A percentile compares a stretch with the other conserved stretches of the same genome.
Conservation (phyloP, 2,113 vertebrate species). For the Rissa tridactyla region DNA sequence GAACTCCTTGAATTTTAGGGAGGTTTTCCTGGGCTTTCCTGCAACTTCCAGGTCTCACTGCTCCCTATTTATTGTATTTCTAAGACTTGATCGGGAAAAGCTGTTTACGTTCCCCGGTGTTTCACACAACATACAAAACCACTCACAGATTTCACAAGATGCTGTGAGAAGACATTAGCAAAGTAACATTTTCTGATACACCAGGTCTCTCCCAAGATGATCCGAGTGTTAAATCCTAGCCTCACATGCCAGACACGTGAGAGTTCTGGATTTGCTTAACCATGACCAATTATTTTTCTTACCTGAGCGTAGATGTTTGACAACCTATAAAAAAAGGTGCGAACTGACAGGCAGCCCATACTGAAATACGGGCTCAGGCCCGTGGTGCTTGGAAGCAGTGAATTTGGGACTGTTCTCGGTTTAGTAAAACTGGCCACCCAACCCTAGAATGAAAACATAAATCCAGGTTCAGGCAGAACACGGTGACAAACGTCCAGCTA, state of each 20-base stretch:
- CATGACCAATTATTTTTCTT: conserved; percentile 68
- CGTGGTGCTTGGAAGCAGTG: conserved; percentile 89
- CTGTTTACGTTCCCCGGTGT: too few species aligned
- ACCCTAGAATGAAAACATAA: conserved; percentile 72
- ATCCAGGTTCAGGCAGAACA: neutral
- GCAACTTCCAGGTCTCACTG: neutral
- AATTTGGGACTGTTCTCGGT: conserved; percentile 88
- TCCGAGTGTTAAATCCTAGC: neutral
- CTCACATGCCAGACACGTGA: neutral
- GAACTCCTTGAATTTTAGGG: neutral
- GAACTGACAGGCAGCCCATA: conserved; percentile 90
- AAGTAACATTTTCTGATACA: neutral
- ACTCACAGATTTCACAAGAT: neutral
- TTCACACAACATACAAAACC: neutral
- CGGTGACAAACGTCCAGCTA: neutral
- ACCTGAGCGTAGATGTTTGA: conserved; percentile 92
- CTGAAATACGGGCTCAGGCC: conserved; percentile 92
- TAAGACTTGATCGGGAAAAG: neutral
- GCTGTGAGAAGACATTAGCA: neutral
- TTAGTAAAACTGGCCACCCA: conserved; percentile 92
- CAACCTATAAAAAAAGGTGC: conserved; percentile 89
- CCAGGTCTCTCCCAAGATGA: neutral
- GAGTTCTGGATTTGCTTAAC: neutral
- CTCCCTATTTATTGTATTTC: neutral
- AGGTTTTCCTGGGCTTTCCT: neutral